Percentiles rank a stretch among this genome's conserved stretches.
Conservation (phyloP, 2,888 invertebrate genomes). For the Amblyjoppa proteus region DNA sequence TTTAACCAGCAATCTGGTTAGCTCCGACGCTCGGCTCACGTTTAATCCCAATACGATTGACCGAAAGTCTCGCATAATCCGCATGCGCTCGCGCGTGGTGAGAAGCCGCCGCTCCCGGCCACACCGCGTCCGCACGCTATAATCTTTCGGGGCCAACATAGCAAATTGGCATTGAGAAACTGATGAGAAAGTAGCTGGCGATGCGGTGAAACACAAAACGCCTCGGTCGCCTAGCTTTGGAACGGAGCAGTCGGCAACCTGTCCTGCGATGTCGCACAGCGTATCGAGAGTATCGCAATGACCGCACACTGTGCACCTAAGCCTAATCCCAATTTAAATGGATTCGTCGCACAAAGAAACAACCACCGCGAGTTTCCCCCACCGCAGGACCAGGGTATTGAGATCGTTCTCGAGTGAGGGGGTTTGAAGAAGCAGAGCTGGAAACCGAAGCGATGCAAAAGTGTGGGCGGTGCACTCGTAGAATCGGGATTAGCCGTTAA, state of each 20-base stretch:
- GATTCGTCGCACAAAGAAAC: constrained; percentile 73
- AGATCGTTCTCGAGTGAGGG: constrained; percentile 13
- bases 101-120: constrained; percentile 25
- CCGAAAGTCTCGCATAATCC: constrained; percentile 67
- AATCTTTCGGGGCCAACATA: constrained; percentile 68
- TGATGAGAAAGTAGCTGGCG: constrained; percentile 16
- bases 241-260: constrained; percentile 47
- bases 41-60: constrained; percentile 74
- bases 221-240: constrained; percentile 22
- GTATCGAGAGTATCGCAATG: constrained; percentile 67
- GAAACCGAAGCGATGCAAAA: constrained; percentile 38
- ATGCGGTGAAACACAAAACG: constrained; percentile 34
- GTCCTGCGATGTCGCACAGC: constrained; percentile 50
- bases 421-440: constrained; percentile 1
- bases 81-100: constrained; percentile 14
- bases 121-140: neutral
- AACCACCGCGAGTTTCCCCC: constrained; percentile 22
- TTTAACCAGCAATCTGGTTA: constrained; percentile 80
- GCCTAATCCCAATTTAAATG: constrained; percentile 80
- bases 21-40: constrained; percentile 69
- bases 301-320: constrained; percentile 53
- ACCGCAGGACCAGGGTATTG: constrained; percentile 2
- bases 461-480: constrained; percentile 72
- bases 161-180: constrained; percentile 66
- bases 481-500: constrained; percentile 72